Percentiles rank a stretch among this genome's conserved stretches.
These are phyloP conservation scores for Pyxicephalus adspersus DNA, from an alignment of 2,113 vertebrate genomes.

Conservation along the genomic window DNA sequence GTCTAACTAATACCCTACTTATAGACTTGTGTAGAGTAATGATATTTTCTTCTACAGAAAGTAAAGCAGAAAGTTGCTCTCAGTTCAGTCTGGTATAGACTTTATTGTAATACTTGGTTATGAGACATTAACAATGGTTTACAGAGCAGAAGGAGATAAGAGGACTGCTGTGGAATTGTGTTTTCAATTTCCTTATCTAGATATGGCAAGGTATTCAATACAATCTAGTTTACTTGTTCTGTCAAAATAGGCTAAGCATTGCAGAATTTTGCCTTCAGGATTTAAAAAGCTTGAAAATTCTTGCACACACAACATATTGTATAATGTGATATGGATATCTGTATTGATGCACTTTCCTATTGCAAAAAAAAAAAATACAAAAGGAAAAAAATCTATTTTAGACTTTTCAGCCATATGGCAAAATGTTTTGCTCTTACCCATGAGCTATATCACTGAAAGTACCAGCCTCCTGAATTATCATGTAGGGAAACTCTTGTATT, in stretches of 20 bases:
- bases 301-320: neutral
- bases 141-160: neutral
- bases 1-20: too few relatives aligned
- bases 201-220: neutral
- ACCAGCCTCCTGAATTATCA: constrained; percentile 24
- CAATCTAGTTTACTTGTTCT: neutral
- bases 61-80: neutral
- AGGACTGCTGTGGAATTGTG: neutral
- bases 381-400: constrained; percentile 28
- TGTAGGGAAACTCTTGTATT: neutral
- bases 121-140: neutral
- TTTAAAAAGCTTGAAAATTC: neutral
- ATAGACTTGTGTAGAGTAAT: neutral
- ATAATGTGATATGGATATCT: neutral
- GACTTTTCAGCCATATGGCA: constrained; percentile 35
- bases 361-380: neutral
- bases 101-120: neutral
- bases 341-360: neutral
- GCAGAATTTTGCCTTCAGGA: neutral
- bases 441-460: constrained; percentile 23
- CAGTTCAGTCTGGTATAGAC: neutral
- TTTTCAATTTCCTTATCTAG: neutral
- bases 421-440: constrained; percentile 23
- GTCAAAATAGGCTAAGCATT: neutral
- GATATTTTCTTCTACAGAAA: neutral